phyloP scores from a whole-genome alignment of 2,113 vertebrate genomes.

The Mandrillus leucophaeus region DNA sequence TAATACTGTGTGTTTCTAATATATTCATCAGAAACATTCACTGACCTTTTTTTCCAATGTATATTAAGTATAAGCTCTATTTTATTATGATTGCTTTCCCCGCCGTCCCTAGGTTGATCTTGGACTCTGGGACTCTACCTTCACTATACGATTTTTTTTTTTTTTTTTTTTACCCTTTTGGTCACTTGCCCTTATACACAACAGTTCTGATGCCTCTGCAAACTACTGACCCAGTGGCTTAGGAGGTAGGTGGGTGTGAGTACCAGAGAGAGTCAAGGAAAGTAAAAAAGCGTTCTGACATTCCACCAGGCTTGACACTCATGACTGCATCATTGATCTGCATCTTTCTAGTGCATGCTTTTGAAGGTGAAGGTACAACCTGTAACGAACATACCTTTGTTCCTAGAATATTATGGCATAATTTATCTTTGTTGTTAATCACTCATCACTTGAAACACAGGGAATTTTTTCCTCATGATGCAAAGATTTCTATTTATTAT shows the following conservation, averaged over 20 bases:
- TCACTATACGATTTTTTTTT: background rate
- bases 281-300: background rate
- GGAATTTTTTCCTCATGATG: background rate
- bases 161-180: background rate
- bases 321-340: background rate
- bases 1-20: background rate
- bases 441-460: background rate
- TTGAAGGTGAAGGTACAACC: background rate
- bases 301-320: background rate
- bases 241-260: background rate
- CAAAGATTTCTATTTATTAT: background rate
- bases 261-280: background rate
- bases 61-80: background rate
- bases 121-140: background rate
- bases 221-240: background rate
- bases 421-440: background rate
- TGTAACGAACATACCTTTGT: no score
- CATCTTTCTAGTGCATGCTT: background rate
- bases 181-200: background rate
- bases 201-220: background rate
- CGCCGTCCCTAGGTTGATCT: background rate
- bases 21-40: background rate
- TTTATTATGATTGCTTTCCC: background rate
- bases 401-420: background rate
- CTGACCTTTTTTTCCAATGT: background rate